Conservation (phyloP, 1,140 invertebrate genomes). For the Lepidurus packardi region DNA sequence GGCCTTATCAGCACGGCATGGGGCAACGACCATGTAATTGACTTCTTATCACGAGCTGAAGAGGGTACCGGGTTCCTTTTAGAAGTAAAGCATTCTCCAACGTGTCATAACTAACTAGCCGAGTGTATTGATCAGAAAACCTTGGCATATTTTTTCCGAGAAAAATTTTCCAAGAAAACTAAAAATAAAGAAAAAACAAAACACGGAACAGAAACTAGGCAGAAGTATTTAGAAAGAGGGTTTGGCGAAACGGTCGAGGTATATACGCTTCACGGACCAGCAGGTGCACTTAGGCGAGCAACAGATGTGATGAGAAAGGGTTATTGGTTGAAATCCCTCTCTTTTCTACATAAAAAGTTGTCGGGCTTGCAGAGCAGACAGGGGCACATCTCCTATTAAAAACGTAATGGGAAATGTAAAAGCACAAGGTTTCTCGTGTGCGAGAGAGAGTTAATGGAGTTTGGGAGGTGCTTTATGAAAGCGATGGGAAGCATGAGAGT, state of each 20-base stretch:
- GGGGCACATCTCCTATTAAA: not conserved
- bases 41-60: not conserved
- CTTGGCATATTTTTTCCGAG: not conserved
- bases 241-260: not conserved
- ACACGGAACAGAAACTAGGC: not conserved
- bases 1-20: not conserved
- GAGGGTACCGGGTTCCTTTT: not conserved
- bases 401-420: not conserved
- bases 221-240: not conserved
- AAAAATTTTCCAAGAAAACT: not conserved
- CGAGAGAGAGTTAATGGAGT: not conserved
- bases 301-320: not conserved
- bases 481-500: not conserved
- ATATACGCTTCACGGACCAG: not conserved
- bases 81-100: not conserved
- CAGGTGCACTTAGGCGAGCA: not conserved
- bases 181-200: not conserved
- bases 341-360: not conserved
- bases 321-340: not conserved
- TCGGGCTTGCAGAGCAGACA: slow-evolving; percentile 4
- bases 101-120: not conserved
- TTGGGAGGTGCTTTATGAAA: not conserved
- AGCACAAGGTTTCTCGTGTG: not conserved
- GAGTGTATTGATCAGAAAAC: not conserved
- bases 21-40: not conserved